These are phyloP conservation scores for Danaus melanippus DNA, from an alignment of 1,140 invertebrate genomes.

Conservation along the genomic window DNA sequence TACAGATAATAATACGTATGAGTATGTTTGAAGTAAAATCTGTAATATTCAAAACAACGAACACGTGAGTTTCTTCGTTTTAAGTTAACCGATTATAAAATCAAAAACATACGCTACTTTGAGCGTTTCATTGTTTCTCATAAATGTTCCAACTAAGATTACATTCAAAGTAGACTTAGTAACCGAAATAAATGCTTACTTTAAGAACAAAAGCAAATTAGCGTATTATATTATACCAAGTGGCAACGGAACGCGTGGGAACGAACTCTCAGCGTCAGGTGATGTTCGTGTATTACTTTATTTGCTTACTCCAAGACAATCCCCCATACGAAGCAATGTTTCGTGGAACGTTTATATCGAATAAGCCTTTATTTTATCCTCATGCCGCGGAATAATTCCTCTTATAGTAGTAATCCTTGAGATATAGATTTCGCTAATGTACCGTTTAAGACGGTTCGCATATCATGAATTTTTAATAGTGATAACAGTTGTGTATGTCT, in stretches of 20 bases:
- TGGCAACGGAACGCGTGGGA: conserved; percentile 51
- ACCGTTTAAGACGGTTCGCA: conserved; percentile 9
- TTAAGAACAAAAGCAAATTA: conserved; percentile 62
- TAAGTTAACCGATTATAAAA: conserved; percentile 12
- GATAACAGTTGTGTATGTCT: too few relatives aligned
- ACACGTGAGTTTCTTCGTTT: not conserved
- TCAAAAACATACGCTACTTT: conserved; percentile 9
- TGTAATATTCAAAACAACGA: too few relatives aligned
- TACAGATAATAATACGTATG: too few relatives aligned
- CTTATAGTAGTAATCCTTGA: conserved; percentile 20
- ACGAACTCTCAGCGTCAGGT: conserved; percentile 40
- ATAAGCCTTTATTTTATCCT: conserved; percentile 55
- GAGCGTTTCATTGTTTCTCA: conserved; percentile 28
- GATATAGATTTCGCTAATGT: conserved; percentile 25
- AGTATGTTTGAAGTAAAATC: too few relatives aligned
- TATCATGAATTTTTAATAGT: too few relatives aligned
- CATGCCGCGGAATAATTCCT: conserved; percentile 27
- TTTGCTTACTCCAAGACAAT: conserved; percentile 52
- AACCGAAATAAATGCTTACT: conserved; percentile 48
- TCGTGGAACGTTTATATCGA: conserved; percentile 37
- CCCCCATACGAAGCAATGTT: conserved; percentile 45
- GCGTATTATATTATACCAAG: conserved; percentile 30
- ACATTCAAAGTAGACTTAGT: conserved; percentile 41
- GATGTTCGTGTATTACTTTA: conserved; percentile 47
- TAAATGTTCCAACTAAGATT: conserved; percentile 33